Conservation (phyloP, 2,888 invertebrate genomes). For the Sicus ferrugineus region DNA sequence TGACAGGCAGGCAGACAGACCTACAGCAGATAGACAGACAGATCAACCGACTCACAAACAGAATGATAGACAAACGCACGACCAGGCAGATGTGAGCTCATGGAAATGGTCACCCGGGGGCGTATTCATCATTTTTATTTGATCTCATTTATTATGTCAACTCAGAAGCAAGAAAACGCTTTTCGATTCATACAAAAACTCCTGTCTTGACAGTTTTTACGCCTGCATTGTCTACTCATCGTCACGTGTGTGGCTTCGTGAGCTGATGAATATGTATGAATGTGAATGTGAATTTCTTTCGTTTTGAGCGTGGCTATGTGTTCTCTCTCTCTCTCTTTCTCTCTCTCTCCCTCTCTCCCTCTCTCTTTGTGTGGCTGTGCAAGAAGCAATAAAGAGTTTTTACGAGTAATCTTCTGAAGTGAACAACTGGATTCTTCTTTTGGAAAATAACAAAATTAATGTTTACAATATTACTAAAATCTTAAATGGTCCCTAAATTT, state of each 20-base stretch:
- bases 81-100: slow-evolving; percentile 1
- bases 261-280: background rate
- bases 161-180: background rate
- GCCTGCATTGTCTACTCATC: background rate
- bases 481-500: no score
- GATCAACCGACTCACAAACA: background rate
- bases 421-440: no score
- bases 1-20: background rate
- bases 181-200: slow-evolving; percentile 10
- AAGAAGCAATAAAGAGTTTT: no score
- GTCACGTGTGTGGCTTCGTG: background rate
- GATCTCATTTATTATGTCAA: slow-evolving; percentile 33
- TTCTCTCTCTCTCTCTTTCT: no score
- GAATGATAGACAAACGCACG: no score
- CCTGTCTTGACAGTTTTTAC: background rate
- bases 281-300: no score
- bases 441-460: no score
- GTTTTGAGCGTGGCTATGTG: no score
- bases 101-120: slow-evolving; percentile 28
- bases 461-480: no score
- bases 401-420: no score
- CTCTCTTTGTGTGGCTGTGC: no score
- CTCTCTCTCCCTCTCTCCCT: no score
- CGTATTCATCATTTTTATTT: slow-evolving; percentile 35
- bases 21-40: background rate